Conservation (phyloP, 2,113 vertebrate species). For the Oriolus oriolus region DNA sequence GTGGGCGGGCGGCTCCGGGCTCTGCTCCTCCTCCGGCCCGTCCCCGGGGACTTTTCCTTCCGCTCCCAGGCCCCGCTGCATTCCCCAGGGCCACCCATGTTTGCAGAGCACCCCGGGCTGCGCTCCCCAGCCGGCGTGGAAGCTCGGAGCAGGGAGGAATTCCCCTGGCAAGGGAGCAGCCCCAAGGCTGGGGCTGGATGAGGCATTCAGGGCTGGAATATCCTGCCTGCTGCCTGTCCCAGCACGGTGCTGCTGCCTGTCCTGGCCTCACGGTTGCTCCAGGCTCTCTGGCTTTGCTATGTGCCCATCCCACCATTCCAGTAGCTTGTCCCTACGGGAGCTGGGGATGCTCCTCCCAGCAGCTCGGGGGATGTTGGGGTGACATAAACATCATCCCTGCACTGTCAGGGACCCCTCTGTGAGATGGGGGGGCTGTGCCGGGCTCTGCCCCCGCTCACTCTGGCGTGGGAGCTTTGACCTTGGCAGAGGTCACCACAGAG, state of each 20-base stretch:
- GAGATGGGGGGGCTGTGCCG: accelerated
- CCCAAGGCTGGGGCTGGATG: neutral
- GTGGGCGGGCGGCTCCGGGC: neutral
- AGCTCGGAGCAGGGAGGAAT: neutral
- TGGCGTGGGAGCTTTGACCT: constrained; percentile 20
- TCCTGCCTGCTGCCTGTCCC: neutral
- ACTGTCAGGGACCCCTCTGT: accelerated
- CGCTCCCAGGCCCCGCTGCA: neutral
- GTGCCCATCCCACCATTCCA: neutral
- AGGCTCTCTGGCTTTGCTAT: accelerated
- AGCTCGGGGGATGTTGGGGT: neutral
- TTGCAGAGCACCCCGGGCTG: neutral
- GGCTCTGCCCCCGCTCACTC: accelerated
- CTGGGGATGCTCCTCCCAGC: neutral
- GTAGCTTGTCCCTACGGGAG: neutral
- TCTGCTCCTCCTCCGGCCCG: neutral
- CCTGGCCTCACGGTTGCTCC: neutral
- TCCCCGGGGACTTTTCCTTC: neutral
- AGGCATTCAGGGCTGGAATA: neutral
- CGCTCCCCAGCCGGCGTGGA: neutral
- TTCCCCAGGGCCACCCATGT: neutral
- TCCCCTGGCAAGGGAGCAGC: neutral
- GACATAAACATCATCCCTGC: neutral
- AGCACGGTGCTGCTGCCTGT: neutral
- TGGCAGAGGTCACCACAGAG: constrained; percentile 30